Evolutionary conservation across 2,888 invertebrate genomes (phyloP), one percentile per base, ranked within the genome.

Genomic region (Pheosia gnoma): DNA sequence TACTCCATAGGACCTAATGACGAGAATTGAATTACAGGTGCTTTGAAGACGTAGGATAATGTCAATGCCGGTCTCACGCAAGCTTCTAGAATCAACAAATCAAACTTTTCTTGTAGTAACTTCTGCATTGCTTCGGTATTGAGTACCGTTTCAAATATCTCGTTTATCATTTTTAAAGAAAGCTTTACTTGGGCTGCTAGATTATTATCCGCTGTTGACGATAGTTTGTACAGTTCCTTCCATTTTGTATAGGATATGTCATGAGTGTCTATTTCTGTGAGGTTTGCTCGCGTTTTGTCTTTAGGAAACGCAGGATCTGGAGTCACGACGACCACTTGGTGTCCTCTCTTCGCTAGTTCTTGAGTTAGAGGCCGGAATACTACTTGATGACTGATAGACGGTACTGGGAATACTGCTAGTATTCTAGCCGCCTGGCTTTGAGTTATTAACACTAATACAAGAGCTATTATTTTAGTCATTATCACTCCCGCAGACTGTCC

Each of bases 371-470:
- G 80, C 57, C 84, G 78, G 57, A 82, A 90, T 2, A 84, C 81
- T 0, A 87, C 67, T 71, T 92, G 91, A 59, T 93, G 93, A 52
- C 91, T 93, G 37, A 89, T 80, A 0, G 89, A 86, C 0, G 91
- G 82, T 0, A 80, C 2, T 4, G 91, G 81, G 37, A 86, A 76
- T 0, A 86, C 67, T 0, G 72, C 84, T n/a, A 93, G 67, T 59
- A 93, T 92, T 61, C 78, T 82, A 1, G 84, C 85, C 8, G 43
- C 43, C 8, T 43, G 25, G 25, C 25, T 25, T 25, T 25, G 25
- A 25, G 25, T 1, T 25, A 25, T 25, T 25, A 25, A 25, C 25
- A 25, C 25, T 1, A 25, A 25, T 2, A 25, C 25, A 25, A 25
- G 25, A 25, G 25, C 25, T 25, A 25, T 25, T 25, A 25, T 25